Evolutionary conservation across 2,113 vertebrate species (phyloP).

Genomic region (Vombatus ursinus): DNA sequence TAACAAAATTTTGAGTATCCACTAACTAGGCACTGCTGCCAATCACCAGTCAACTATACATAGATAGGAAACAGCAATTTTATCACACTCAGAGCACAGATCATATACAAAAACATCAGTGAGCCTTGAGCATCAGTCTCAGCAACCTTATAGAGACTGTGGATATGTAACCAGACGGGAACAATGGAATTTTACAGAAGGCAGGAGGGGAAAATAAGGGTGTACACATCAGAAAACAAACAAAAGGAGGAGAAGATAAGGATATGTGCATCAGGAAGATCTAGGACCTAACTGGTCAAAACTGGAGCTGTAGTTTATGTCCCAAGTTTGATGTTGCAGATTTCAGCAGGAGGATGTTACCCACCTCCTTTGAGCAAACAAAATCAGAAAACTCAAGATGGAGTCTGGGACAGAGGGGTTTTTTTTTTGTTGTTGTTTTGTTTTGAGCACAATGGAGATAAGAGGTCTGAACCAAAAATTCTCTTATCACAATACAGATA

Average conservation of each 20-base stretch:
- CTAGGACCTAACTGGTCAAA: neutral
- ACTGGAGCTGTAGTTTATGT: neutral
- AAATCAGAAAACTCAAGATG: neutral
- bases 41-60: neutral
- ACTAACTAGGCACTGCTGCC: neutral
- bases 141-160: neutral
- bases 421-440: neutral
- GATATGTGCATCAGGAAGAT: neutral
- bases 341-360: neutral
- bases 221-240: neutral
- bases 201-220: neutral
- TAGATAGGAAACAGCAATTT: neutral
- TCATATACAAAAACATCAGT: neutral
- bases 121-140: neutral
- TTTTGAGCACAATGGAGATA: neutral
- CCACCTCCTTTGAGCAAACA: neutral
- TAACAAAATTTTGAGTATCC: neutral
- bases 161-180: neutral
- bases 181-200: neutral
- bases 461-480: neutral
- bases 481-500: neutral
- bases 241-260: neutral
- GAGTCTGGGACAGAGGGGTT: neutral
- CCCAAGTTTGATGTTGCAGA: neutral
- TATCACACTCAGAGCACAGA: no score